phyloP scores from a whole-genome alignment of 2,797 vertebrate genomes.

The Catostomus latipinnis region DNA sequence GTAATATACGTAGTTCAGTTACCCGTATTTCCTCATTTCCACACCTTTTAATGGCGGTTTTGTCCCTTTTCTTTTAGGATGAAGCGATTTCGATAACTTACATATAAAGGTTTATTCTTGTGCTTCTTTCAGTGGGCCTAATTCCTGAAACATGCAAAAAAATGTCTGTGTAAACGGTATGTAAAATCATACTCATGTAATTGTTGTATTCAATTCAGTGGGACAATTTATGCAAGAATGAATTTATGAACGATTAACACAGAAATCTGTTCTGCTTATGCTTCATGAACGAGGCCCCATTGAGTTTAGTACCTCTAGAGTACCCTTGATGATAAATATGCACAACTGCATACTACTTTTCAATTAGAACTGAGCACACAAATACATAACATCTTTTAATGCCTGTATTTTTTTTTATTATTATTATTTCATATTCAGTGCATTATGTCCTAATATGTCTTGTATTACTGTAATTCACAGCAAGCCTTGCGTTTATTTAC shows the following conservation, averaged over 20 bases:
- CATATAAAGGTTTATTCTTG: conserved; percentile 69
- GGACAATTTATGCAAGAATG: too few relatives aligned
- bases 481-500: conserved; percentile 24
- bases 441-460: conserved; percentile 10
- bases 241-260: too few relatives aligned
- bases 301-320: not conserved
- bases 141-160: too few relatives aligned
- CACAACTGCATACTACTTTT: not conserved
- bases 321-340: not conserved
- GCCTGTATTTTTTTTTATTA: not conserved
- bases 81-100: conserved; percentile 52
- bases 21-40: conserved; percentile 75
- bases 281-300: too few relatives aligned
- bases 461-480: conserved; percentile 10
- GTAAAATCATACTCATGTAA: too few relatives aligned
- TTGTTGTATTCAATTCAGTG: too few relatives aligned
- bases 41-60: conserved; percentile 78
- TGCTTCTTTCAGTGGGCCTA: not conserved
- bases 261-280: too few relatives aligned
- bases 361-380: not conserved
- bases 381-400: not conserved
- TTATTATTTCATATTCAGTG: not conserved
- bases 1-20: conserved; percentile 77
- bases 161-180: too few relatives aligned
- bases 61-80: conserved; percentile 77